Conservation (phyloP, 2,888 invertebrate species). For the Pyrgus malvae region DNA sequence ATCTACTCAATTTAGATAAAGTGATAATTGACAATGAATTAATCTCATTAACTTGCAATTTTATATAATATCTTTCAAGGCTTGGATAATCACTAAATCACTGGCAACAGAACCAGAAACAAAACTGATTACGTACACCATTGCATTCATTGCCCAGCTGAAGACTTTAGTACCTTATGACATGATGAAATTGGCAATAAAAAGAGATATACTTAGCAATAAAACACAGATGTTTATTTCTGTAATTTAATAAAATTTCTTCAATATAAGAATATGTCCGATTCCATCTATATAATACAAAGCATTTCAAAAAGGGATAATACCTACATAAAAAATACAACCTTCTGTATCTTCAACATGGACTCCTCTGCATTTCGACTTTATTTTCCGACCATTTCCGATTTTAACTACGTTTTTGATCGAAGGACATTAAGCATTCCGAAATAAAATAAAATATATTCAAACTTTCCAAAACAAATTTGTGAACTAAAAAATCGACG, state of each 20-base stretch:
- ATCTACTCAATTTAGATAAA: too few species aligned
- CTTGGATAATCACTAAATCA: too few species aligned
- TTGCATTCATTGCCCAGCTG: too few species aligned
- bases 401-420: background rate
- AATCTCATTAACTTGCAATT: too few species aligned
- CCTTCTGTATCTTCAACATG: conserved; percentile 58
- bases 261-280: conserved; percentile 82
- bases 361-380: conserved; percentile 41
- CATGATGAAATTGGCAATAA: too few species aligned
- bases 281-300: conserved; percentile 80
- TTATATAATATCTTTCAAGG: too few species aligned
- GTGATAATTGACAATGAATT: too few species aligned
- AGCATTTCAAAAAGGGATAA: conserved; percentile 76
- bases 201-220: too few species aligned
- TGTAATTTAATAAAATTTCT: conserved; percentile 78
- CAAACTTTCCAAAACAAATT: background rate
- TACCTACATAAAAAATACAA: conserved; percentile 77
- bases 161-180: too few species aligned
- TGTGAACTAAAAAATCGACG: background rate
- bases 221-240: conserved; percentile 50
- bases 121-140: too few species aligned
- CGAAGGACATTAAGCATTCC: background rate
- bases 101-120: too few species aligned
- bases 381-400: background rate
- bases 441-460: background rate